phyloP scores from a whole-genome alignment of 2,888 invertebrate species.

The Xylota segnis region DNA sequence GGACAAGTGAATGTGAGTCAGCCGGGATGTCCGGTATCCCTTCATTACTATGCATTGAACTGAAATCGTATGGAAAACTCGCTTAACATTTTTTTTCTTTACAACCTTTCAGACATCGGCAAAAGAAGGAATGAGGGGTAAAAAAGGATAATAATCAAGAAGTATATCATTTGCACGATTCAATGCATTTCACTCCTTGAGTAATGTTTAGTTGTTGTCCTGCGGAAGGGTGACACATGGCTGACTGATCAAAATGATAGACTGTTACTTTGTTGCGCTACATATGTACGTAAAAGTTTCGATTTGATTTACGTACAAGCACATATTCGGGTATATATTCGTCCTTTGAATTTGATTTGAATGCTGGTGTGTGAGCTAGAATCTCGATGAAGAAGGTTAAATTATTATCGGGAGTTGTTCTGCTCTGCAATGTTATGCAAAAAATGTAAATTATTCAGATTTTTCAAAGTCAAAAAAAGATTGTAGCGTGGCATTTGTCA shows the following conservation, averaged over 20 bases:
- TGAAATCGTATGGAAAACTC: conserved; percentile 81
- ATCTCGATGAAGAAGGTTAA: conserved; percentile 45
- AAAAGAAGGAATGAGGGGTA: conserved; percentile 16
- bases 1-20: conserved; percentile 51
- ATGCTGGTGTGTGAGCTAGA: conserved; percentile 21
- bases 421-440: conserved; percentile 50
- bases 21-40: conserved; percentile 76
- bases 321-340: neutral
- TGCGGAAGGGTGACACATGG: conserved; percentile 75
- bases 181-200: conserved; percentile 76
- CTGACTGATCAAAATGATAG: conserved; percentile 73
- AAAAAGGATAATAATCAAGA: conserved; percentile 71
- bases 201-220: conserved; percentile 74
- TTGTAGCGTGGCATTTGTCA: conserved; percentile 19
- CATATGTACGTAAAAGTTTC: conserved; percentile 10
- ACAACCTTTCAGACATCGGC: conserved; percentile 20
- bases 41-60: conserved; percentile 81
- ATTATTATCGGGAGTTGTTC: conserved; percentile 53
- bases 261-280: conserved; percentile 34
- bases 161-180: conserved; percentile 76
- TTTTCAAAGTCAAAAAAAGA: conserved; percentile 43
- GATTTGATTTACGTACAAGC: conserved; percentile 20
- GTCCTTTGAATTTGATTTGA: conserved; percentile 43
- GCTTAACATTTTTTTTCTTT: conserved; percentile 75
- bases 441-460: conserved; percentile 67